Evolutionary conservation across 2,888 invertebrate species (phyloP), one percentile per base, ranked within the genome.

Genomic region (Philonicus albiceps): DNA sequence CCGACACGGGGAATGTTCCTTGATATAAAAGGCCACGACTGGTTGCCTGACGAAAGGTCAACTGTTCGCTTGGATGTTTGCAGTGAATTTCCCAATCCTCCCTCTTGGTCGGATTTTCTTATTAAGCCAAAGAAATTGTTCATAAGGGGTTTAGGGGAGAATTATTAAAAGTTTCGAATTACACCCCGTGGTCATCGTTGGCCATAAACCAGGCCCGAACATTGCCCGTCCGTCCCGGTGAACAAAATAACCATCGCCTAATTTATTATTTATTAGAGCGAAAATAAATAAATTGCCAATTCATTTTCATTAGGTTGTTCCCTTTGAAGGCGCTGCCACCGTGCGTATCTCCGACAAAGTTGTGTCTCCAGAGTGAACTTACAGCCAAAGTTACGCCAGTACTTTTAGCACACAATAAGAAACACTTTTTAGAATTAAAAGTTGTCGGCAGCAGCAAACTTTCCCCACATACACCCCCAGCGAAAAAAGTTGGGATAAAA

Each of bases 251-350:
- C 86, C 86, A 83, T 74, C 84, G 85, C 85, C 88, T 88, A 88
- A 88, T 89, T 89, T 88, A 89, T 89, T 88, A 89, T 89, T 88
- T 89, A 89, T 89, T 87, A 87, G 73, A 87, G 87, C 86, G 88
- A 88, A 88, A 87, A 88, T 89, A 88, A 88, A 88, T 88, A 88
- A 88, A 89, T 89, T 88, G 88, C 81, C 88, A 86, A 89, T 89
- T 89, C 88, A 88, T 88, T 88, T 88, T 89, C 89, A 89, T 89
- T 88, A 89, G 81, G 86, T 73, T 81, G 34, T 34, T 55, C 84
- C n/a, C 43, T 74, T 85, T 74, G 49, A 53, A 73, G 30, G 49
- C 43, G 27, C 53, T 53, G 11, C 40, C 75, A 34, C 49, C 64
- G 75, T n/a, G n/a, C 53, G 53, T 53, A 75, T 85, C 75, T 43